A percentile compares a stretch with the other conserved stretches of the same genome.
Evolutionary conservation across 2,113 vertebrate genomes (phyloP).

Genomic region (Mystacornis crossleyi): DNA sequence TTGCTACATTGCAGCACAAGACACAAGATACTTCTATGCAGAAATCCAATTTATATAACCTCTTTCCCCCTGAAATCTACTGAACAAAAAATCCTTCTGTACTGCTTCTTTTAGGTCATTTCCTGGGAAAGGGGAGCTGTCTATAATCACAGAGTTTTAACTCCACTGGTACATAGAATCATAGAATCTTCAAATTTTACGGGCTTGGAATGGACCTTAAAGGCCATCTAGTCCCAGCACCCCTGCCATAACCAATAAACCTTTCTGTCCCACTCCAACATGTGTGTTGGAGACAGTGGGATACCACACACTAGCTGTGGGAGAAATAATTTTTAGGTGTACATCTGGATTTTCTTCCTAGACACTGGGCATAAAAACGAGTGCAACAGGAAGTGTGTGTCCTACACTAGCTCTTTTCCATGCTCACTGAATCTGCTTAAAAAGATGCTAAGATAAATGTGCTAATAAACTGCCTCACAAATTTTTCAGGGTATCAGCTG

Average conservation of each 20-base stretch:
- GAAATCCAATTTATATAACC: not conserved
- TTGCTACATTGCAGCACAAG: not conserved
- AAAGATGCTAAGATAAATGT: not conserved
- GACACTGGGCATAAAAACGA: not conserved
- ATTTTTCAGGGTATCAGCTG: not conserved
- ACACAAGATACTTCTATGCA: not conserved
- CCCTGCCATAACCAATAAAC: not conserved
- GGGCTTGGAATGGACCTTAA: not conserved
- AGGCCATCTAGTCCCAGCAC: not conserved
- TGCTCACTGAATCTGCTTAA: not conserved
- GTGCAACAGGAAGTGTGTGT: not conserved
- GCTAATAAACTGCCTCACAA: not conserved
- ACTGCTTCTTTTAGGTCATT: not conserved
- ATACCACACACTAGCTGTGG: rapidly evolving
- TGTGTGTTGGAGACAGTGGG: not conserved
- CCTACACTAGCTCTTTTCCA: not conserved
- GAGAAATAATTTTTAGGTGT: not conserved
- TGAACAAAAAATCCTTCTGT: not conserved
- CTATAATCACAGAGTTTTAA: not conserved
- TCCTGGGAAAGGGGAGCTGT: not conserved
- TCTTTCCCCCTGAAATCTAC: not conserved
- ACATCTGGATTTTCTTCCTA: not conserved
- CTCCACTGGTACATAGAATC: not conserved
- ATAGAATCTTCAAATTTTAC: not conserved
- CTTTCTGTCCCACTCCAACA: not conserved